These are phyloP conservation scores for Periophthalmus magnuspinnatus DNA, from an alignment of 2,797 vertebrate genomes.

Conservation along the genomic window DNA sequence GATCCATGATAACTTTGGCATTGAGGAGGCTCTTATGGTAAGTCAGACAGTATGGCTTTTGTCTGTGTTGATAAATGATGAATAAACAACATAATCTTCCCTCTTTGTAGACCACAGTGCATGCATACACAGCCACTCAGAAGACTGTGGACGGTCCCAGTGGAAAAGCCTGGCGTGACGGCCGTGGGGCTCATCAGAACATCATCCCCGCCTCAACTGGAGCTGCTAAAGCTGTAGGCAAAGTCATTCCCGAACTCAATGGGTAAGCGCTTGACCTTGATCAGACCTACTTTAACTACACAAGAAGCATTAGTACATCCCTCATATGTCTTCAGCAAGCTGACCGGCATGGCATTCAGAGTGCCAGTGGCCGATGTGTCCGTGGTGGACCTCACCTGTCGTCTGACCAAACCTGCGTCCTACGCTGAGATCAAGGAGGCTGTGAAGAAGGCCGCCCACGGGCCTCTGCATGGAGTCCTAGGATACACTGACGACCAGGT, in stretches of 20 bases:
- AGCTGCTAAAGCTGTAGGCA: constrained; percentile 90
- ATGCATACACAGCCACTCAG: constrained; percentile 90
- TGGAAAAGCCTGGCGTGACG: constrained; percentile 87
- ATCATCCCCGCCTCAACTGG: constrained; percentile 91
- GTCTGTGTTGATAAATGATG: background rate
- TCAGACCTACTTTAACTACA: background rate
- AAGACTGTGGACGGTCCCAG: constrained; percentile 91
- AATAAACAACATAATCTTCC: background rate
- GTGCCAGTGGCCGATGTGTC: constrained; percentile 88
- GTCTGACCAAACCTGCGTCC: constrained; percentile 76
- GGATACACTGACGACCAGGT: constrained; percentile 90
- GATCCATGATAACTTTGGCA: constrained; percentile 87
- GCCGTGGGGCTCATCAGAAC: constrained; percentile 85
- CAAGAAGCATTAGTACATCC: background rate
- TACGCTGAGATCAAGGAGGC: constrained; percentile 84
- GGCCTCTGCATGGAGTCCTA: constrained; percentile 84
- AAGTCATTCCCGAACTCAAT: constrained; percentile 88
- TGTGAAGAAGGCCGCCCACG: constrained; percentile 82
- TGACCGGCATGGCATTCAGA: constrained; percentile 92
- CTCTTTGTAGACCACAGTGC: constrained; percentile 83
- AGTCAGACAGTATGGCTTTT: constrained; percentile 24
- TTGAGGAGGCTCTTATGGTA: constrained; percentile 90
- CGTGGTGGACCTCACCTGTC: constrained; percentile 90
- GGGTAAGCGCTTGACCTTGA: constrained; percentile 68
- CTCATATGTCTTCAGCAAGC: constrained; percentile 71